Evolutionary conservation across 2,797 vertebrate genomes (phyloP), one percentile per base, ranked within the genome.

Genomic region (Leptodactylus fallax): DNA sequence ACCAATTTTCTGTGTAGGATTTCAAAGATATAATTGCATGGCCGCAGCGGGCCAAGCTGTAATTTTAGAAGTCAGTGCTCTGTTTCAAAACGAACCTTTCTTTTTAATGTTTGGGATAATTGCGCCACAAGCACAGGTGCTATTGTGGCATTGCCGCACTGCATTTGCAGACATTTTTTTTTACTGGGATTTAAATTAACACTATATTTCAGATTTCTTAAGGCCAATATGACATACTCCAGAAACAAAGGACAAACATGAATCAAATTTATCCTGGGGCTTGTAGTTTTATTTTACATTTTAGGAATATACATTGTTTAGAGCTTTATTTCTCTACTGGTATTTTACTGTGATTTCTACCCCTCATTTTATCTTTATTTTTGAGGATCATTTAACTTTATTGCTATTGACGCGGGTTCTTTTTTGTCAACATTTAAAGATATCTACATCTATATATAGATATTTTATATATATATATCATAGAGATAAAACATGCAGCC

Each of bases 61-160:
- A 88, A 88, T 88, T 88, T 88, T 80, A 88, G 83, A 88, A 88
- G 87, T 88, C 87, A 88, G 83, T 67, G 83, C 87, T 85, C 87
- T 81, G 83, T 85, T 85, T 88, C 87, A 88, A 47, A 85, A 85
- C 78, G 67, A 88, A 85, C 83, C 83, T 81, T 88, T 88, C 83
- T 85, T 88, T 88, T 88, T 88, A 88, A 85, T 85, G 87, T 88
- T 88, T 85, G 69, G 78, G 78, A 88, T 88, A 88, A 88, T 88
- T 88, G 87, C 83, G 56, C 87, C 71, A 79, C 83, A 81, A 85
- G 80, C 83, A 88, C 87, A 85, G 83, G 87, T 88, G 87, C 83
- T 25, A 85, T 88, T 88, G 87, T 77, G 56, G 83, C 78, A 81
- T 63, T 85, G 83, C 65, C 45, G 65, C 76, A 53, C 69, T 74